These are phyloP conservation scores for Plotosus lineatus DNA, from an alignment of 2,113 vertebrate genomes.

Conservation along the genomic window DNA sequence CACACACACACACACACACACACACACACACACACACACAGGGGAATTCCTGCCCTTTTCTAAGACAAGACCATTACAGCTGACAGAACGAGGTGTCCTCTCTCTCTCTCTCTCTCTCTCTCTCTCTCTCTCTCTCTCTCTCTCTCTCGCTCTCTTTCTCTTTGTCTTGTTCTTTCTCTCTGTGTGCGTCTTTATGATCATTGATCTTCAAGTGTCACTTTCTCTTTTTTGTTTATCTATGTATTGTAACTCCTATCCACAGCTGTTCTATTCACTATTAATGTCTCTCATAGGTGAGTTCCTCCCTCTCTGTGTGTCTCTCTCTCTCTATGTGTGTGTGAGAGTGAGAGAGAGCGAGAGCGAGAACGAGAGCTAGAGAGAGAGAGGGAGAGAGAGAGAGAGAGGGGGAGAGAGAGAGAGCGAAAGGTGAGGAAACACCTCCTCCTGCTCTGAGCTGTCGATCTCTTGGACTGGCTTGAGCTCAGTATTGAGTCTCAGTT, in stretches of 20 bases:
- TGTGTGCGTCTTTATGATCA: background rate
- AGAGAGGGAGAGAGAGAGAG: background rate
- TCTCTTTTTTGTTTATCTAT: background rate
- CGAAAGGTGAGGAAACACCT: background rate
- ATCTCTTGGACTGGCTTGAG: background rate
- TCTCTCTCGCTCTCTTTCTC: conserved; percentile 6
- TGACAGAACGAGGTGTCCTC: background rate
- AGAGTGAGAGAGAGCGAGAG: too few relatives aligned
- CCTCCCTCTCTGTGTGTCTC: background rate
- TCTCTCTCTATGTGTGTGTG: background rate
- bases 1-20: conserved; percentile 1
- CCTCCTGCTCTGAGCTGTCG: background rate
- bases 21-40: conserved; percentile 12
- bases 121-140: background rate
- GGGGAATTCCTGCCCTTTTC: conserved; percentile 49
- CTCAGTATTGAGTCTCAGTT: background rate
- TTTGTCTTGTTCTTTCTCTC: background rate
- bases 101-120: background rate
- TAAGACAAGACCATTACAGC: conserved; percentile 23
- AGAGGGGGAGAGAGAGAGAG: background rate
- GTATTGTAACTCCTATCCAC: background rate
- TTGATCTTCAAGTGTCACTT: background rate
- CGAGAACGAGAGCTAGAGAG: too few relatives aligned
- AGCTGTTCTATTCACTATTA: background rate
- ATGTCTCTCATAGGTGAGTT: conserved; percentile 3